Evolutionary conservation across 2,888 invertebrate genomes (phyloP).

Genomic region (Cryptocheilus praepositus): DNA sequence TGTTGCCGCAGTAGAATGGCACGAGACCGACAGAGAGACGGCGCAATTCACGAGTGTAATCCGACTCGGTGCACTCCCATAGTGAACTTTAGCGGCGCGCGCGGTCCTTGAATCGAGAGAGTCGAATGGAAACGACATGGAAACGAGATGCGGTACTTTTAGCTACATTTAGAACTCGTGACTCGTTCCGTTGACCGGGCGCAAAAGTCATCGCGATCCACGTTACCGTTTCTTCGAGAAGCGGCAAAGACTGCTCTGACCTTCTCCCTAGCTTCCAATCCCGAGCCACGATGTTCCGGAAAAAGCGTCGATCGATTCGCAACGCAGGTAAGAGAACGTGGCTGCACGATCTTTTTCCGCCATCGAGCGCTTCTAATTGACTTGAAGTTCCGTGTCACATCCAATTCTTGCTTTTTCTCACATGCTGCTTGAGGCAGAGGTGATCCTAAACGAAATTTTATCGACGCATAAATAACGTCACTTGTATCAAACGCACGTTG

Average conservation of each 20-base stretch:
- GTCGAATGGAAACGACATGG: slow-evolving; percentile 15
- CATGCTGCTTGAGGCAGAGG: no score
- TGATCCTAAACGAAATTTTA: no score
- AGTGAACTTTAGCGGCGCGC: slow-evolving; percentile 41
- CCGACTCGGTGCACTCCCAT: slow-evolving; percentile 20
- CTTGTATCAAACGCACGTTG: no score
- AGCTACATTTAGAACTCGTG: slow-evolving; percentile 30
- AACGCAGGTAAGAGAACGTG: not conserved
- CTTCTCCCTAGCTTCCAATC: not conserved
- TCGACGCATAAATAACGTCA: no score
- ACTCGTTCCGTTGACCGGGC: slow-evolving; percentile 38
- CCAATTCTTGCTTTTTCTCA: no score
- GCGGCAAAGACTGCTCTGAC: not conserved
- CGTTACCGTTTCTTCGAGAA: slow-evolving; percentile 12
- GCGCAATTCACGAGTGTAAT: slow-evolving; percentile 7
- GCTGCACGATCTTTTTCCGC: not conserved
- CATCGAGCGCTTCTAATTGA: slow-evolving; percentile 14
- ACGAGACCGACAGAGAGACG: no score
- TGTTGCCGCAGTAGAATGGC: no score
- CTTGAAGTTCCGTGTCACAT: no score
- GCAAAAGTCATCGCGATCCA: slow-evolving; percentile 42
- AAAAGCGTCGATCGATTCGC: slow-evolving; percentile 21
- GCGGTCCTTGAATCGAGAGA: slow-evolving; percentile 47
- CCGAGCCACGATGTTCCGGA: not conserved
- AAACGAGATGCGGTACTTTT: no score